A percentile compares a stretch with the other conserved stretches of the same genome.
phyloP scores from a whole-genome alignment of 2,113 vertebrate species.

The Bos javanicus region DNA sequence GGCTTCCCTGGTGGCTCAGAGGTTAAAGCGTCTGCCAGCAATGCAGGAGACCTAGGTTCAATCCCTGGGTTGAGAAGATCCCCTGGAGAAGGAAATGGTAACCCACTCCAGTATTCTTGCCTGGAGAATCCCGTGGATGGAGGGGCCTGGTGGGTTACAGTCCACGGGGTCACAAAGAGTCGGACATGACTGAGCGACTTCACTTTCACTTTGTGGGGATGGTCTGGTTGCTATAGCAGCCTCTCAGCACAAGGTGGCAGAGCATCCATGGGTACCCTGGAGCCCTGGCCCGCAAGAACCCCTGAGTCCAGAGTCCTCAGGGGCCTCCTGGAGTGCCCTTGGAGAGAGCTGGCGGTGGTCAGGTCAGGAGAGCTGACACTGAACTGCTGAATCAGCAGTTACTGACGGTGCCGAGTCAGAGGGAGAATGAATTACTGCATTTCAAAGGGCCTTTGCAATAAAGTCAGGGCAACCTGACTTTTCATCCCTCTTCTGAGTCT shows the following conservation, averaged over 20 bases:
- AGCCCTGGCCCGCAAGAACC: background rate
- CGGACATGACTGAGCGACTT: no score
- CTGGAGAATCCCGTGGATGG: no score
- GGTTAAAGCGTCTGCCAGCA: no score
- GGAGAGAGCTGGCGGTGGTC: background rate
- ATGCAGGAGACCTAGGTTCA: no score
- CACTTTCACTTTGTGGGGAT: fast-evolving
- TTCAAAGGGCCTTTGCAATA: background rate
- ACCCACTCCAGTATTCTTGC: no score
- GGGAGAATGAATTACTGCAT: background rate
- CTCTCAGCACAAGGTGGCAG: constrained; percentile 6
- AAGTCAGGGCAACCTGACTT: background rate
- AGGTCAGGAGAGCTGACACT: no score
- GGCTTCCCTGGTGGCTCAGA: no score
- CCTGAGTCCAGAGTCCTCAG: background rate
- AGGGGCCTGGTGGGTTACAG: no score
- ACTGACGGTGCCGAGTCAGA: background rate
- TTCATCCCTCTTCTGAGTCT: background rate
- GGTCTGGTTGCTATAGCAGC: background rate
- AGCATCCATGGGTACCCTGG: background rate
- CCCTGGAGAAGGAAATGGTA: no score
- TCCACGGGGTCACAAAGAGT: no score
- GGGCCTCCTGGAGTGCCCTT: fast-evolving
- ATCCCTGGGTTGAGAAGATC: no score
- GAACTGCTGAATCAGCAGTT: background rate